A percentile compares a stretch with the other conserved stretches of the same genome.
Conservation (phyloP, 1,140 invertebrate species). For the Grapholita molesta region DNA sequence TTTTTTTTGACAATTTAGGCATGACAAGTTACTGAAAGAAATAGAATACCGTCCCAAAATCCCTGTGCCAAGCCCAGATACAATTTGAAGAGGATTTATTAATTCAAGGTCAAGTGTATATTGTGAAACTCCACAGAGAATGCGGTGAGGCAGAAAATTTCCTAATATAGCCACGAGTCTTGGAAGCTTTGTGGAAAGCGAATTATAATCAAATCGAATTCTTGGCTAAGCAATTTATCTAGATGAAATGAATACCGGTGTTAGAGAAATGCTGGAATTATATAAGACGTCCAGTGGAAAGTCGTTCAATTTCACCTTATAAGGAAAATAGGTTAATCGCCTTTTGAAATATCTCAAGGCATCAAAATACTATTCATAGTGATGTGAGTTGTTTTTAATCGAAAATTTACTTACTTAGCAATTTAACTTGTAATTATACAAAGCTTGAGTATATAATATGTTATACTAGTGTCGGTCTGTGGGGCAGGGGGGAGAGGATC, state of each 20-base stretch:
- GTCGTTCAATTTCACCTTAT: background rate
- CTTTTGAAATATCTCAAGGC: background rate
- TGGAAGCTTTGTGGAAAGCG: slow-evolving; percentile 10
- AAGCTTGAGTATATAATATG: too few relatives aligned
- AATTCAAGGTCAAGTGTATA: slow-evolving; percentile 4
- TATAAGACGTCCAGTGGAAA: background rate
- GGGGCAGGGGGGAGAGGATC: too few relatives aligned
- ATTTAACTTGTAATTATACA: too few relatives aligned
- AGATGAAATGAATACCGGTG: background rate
- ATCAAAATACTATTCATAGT: too few relatives aligned
- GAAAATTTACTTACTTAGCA: too few relatives aligned
- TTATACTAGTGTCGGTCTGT: too few relatives aligned
- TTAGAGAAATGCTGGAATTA: background rate
- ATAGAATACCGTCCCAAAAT: background rate
- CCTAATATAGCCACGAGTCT: background rate
- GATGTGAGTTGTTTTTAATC: too few relatives aligned
- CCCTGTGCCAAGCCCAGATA: background rate
- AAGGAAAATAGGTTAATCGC: background rate
- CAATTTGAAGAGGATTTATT: background rate
- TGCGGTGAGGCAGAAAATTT: slow-evolving; percentile 6
- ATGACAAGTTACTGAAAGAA: background rate
- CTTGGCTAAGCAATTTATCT: slow-evolving; percentile 6
- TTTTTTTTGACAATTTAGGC: too few relatives aligned
- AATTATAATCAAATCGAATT: background rate
- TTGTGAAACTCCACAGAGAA: background rate